These are phyloP conservation scores for Arvicola amphibius DNA, from an alignment of 2,797 vertebrate genomes.

Conservation along the genomic window DNA sequence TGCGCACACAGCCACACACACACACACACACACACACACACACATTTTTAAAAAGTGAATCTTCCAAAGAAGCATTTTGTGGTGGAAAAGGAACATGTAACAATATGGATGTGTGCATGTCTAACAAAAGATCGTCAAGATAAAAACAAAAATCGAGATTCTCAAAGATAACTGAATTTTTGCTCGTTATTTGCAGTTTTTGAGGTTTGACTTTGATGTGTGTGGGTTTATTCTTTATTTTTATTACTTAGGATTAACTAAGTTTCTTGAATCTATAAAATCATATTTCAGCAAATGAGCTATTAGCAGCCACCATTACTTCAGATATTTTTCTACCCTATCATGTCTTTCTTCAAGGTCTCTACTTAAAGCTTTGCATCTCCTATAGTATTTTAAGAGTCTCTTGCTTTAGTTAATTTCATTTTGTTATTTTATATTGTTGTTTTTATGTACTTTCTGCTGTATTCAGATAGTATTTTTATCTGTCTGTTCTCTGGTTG, in stretches of 20 bases:
- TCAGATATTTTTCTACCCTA: neutral
- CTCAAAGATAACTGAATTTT: neutral
- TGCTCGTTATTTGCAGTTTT: conserved; percentile 24
- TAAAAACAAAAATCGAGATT: neutral
- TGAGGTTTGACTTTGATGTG: neutral
- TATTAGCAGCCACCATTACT: conserved; percentile 1
- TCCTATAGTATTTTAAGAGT: neutral
- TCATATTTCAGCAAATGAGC: neutral
- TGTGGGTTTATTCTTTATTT: neutral
- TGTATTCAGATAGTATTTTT: neutral
- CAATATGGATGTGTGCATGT: neutral
- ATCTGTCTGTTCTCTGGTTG: neutral
- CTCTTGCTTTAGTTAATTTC: neutral
- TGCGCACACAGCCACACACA: neutral
- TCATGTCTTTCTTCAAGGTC: neutral
- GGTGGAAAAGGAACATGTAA: neutral
- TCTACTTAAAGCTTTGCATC: neutral
- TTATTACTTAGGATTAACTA: neutral
- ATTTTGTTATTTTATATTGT: neutral
- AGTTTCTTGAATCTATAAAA: neutral
- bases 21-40: neutral
- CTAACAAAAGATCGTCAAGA: neutral
- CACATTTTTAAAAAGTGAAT: neutral
- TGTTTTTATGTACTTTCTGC: neutral
- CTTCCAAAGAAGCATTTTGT: neutral